Evolutionary conservation across 1,140 invertebrate genomes (phyloP).

Genomic region (Calycopis cecrops): DNA sequence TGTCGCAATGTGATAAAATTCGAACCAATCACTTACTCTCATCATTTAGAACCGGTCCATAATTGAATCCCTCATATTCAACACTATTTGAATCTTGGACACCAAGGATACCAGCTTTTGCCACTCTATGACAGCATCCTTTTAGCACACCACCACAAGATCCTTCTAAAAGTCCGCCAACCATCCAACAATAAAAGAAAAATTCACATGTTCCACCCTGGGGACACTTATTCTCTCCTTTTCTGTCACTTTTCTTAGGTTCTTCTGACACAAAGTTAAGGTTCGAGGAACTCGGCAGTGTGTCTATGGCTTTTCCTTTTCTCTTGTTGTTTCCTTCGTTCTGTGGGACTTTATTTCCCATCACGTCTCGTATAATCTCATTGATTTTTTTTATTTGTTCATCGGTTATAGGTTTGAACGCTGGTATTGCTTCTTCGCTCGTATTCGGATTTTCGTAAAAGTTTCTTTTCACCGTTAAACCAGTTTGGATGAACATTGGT

Average conservation of each 20-base stretch:
- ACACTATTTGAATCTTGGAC: conserved; percentile 73
- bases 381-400: conserved; percentile 56
- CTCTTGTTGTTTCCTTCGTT: conserved; percentile 31
- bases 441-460: conserved; percentile 44
- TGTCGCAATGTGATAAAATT: conserved; percentile 36
- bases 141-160: conserved; percentile 89
- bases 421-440: conserved; percentile 40
- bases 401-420: conserved; percentile 64
- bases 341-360: conserved; percentile 31
- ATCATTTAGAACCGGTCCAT: conserved; percentile 84
- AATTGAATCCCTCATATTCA: conserved; percentile 63
- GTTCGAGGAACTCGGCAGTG: conserved; percentile 26
- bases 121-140: conserved; percentile 90
- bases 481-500: conserved; percentile 66
- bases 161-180: conserved; percentile 90
- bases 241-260: conserved; percentile 49
- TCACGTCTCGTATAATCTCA: conserved; percentile 53
- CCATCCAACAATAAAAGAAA: conserved; percentile 94
- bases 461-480: conserved; percentile 42
- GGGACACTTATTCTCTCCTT: conserved; percentile 72
- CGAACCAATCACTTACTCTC: conserved; percentile 78
- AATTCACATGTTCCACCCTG: conserved; percentile 92
- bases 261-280: conserved; percentile 35
- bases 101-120: conserved; percentile 82
- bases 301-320: conserved; percentile 49